Conservation (phyloP, 2,888 invertebrate genomes). For the Diaperis boleti region DNA sequence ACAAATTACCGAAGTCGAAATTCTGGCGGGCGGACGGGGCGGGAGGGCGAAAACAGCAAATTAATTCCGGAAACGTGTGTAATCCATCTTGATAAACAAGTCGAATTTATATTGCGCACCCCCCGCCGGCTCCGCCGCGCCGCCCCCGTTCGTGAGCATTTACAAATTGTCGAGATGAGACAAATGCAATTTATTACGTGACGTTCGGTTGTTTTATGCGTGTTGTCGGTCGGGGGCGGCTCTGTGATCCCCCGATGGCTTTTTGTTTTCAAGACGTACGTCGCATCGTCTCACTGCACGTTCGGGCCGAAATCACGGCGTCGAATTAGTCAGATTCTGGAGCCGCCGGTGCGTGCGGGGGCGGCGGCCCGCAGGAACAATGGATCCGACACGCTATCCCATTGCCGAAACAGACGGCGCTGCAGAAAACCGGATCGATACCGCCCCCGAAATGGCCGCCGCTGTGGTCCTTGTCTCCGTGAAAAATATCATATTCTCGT, state of each 20-base stretch:
- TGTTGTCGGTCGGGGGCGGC: constrained; percentile 12
- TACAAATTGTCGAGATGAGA: constrained; percentile 52
- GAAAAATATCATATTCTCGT: constrained; percentile 20
- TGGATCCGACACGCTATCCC: constrained; percentile 29
- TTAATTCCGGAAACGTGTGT: constrained; percentile 54
- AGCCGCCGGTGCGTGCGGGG: constrained; percentile 34
- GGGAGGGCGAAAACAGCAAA: constrained; percentile 49
- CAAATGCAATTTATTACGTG: constrained; percentile 54
- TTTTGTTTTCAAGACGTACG: too few relatives aligned
- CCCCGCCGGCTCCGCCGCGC: constrained; percentile 13
- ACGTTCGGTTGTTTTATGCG: constrained; percentile 43
- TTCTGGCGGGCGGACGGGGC: constrained; percentile 15
- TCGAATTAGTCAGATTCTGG: constrained; percentile 30
- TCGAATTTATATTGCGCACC: constrained; percentile 38
- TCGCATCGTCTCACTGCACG: too few relatives aligned
- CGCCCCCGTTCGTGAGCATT: constrained; percentile 43
- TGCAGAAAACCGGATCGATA: constrained; percentile 39
- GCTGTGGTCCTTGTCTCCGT: neutral
- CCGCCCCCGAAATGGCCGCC: constrained; percentile 35
- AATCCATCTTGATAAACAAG: constrained; percentile 47
- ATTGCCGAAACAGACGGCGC: constrained; percentile 35
- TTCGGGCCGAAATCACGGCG: too few relatives aligned
- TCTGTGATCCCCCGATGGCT: too few relatives aligned
- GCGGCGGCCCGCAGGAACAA: constrained; percentile 29
- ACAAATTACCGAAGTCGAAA: constrained; percentile 37